Evolutionary conservation across 2,797 vertebrate genomes (phyloP), one percentile per base, ranked within the genome.

Genomic region (Geotria australis): DNA sequence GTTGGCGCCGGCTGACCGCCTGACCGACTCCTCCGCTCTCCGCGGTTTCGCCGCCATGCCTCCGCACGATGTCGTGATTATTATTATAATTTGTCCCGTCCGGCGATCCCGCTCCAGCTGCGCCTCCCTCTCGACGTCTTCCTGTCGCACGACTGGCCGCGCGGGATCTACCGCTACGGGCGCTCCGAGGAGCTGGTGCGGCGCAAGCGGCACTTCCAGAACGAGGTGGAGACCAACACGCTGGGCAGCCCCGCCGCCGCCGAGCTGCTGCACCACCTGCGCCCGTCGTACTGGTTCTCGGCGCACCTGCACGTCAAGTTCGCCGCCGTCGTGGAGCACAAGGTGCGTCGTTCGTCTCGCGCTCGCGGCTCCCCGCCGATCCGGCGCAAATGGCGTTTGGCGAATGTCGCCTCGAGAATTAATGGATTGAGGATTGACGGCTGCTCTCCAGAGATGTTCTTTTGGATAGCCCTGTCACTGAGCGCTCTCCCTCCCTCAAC

Each of bases 271-370:
- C 69, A 78, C 49, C 77, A 91, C 64, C 72, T 98, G 11, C 81
- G 89, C 63, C 91, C 91, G 9, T 69, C 67, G 11, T 98, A 83
- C 65, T 98, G 91, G 89, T 98, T 96, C 70, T 85, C 91, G 2
- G 91, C 91, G 5, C 89, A 98, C 59, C 78, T 96, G 12, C 91
- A 98, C 0, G 91, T 98, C 58, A 98, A 96, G 63, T 98, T 95
- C 65, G 85, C 91, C 59, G 88, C 91, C 12, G 63, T 88, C 10
- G 80, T 85, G 81, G 74, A 91, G 60, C 91, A 98, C 56, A 68
- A 71, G 74, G 86, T 96, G 3, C 51, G 24, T 55, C 24, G 13
- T 10, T 3, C 14, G 46, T 15, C 45, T 12, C 9, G 7, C 11
- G 55, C 48, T 73, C n/a, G n/a, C n/a, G n/a, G n/a, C n/a, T n/a